Evolutionary conservation across 2,113 vertebrate genomes (phyloP).

Genomic region (Shinisaurus crocodilurus): DNA sequence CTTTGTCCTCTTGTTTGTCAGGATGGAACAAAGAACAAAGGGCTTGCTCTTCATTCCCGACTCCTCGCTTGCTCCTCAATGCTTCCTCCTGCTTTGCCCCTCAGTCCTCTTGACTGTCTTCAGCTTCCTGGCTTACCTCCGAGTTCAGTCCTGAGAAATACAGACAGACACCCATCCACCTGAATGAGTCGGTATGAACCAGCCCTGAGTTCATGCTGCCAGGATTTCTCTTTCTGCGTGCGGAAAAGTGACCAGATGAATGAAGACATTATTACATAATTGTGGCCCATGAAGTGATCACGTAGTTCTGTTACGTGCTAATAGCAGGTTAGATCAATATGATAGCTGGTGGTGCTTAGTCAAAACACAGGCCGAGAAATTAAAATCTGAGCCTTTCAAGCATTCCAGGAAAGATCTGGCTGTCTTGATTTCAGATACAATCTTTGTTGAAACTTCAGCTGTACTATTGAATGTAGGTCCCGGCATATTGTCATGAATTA

Average conservation of each 20-base stretch:
- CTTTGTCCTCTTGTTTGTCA: no score
- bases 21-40: no score
- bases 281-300: background rate
- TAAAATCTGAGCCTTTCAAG: constrained; percentile 53
- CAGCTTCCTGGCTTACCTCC: background rate
- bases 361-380: constrained; percentile 22
- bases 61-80: no score
- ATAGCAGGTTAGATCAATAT: constrained; percentile 41
- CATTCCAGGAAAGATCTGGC: constrained; percentile 34
- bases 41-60: no score
- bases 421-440: constrained; percentile 53
- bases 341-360: constrained; percentile 55
- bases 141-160: background rate
- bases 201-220: background rate
- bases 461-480: constrained; percentile 63
- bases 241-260: constrained; percentile 32
- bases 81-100: no score
- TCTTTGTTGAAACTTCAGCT: constrained; percentile 60
- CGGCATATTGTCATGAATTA: constrained; percentile 67
- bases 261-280: constrained; percentile 32
- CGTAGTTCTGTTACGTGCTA: constrained; percentile 41
- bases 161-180: background rate
- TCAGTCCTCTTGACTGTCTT: background rate
- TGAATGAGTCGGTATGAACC: background rate
- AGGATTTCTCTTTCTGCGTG: constrained; percentile 29